Base-by-base conservation (phyloP, 1,140 invertebrate genomes). In the Helicorthomorpha holstii region DNA sequence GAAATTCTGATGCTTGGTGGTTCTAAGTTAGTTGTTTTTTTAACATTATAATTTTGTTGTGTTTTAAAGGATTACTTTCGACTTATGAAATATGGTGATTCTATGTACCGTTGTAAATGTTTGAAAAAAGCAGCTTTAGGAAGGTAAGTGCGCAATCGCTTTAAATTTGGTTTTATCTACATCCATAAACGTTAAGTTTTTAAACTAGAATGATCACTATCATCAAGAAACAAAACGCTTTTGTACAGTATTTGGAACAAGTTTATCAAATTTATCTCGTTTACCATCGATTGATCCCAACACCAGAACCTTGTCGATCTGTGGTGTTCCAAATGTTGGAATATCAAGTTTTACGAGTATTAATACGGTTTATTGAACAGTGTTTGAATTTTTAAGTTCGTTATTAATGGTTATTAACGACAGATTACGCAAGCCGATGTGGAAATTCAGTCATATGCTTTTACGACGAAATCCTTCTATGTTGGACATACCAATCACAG, bases 261-360 rank as follows among this genome's bases (percentile, higher is more conserved):
- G 90, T 96, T n/a, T 75, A 95, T 26, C 96, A 99, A 66, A 99
- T 79, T 78, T 99, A 54, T 87, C 91, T n/a, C 80, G 96, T 73
- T 74, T 99, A 50, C 96, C 96, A 0, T 90, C 88, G 4, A 98
- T 99, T 62, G 94, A 99, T 73, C 96, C 96, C 3, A 98, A 97
- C 63, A 96, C 92, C 0, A 73, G 95, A 54, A 98, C 95, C 1
- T 82, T 99, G 52, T 82, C 99, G 50, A 86, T 99, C 56, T 97
- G 92, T 68, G 96, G 96, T 16, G 99, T 98, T 68, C 96, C 96
- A 12, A 99, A 99, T 70, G 96, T 99, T 48, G 96, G 96, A 60
- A 98, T 98, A 61, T 98, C 93, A n/a, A 97, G 92, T 59, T 98
- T 99, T 62, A 95, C 99, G 44, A 99, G 99, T 67, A 96, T n/a